Percentiles rank a stretch among this genome's conserved stretches.
Conservation (phyloP, 2,888 invertebrate species). For the Corbicula japonica region DNA sequence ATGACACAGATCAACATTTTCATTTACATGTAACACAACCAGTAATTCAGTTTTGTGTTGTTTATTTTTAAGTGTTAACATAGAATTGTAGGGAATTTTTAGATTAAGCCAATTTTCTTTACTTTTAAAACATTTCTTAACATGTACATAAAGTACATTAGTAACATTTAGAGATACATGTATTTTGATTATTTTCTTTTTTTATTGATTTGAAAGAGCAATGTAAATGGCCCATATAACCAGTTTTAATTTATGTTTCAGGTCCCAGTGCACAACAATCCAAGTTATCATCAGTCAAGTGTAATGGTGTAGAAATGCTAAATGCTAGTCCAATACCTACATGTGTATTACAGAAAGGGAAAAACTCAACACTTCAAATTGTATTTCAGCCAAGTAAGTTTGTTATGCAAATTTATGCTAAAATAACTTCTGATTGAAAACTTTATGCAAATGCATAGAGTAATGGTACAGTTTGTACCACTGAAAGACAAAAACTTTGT, state of each 20-base stretch:
- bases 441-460: neutral
- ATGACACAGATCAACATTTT: no score
- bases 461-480: neutral
- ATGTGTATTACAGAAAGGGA: constrained; percentile 20
- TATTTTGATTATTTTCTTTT: neutral
- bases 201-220: neutral
- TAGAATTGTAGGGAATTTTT: no score
- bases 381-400: constrained; percentile 19
- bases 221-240: neutral
- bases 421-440: neutral
- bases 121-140: neutral
- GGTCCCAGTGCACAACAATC: neutral
- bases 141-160: neutral
- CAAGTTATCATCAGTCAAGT: neutral
- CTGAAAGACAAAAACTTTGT: neutral
- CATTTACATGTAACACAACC: no score
- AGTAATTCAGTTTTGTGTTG: no score
- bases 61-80: no score
- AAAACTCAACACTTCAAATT: constrained; percentile 20
- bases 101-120: no score
- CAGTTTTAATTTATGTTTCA: neutral
- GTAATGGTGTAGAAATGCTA: neutral
- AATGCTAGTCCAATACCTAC: neutral
- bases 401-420: neutral
- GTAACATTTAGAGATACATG: neutral